Evolutionary conservation across 2,888 invertebrate species (phyloP), one percentile per base, ranked within the genome.

Genomic region (Erebia aethiops): DNA sequence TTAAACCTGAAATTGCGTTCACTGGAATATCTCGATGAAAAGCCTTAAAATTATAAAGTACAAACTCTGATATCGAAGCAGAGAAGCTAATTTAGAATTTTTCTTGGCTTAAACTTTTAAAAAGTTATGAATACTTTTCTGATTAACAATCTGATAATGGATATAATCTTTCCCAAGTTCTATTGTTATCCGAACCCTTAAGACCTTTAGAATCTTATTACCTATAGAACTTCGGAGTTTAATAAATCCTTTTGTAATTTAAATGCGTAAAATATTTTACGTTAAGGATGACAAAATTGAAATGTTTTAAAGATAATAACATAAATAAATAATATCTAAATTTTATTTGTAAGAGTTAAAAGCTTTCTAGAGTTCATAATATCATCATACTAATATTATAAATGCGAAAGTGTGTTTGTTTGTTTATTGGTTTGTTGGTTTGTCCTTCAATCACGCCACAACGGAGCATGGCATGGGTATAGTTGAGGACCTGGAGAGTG

Each of bases 121-220:
- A 71, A 77, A 73, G 71, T 76, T 77, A 72, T 67, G 67, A 77
- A 77, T 75, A 76, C 75, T 75, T 74, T 71, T 71, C 74, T 77
- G 77, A 77, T 77, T 77, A 77, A 77, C 76, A 76, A 75, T 74
- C 75, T 77, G 76, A 76, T 76, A 77, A 76, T 77, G 73, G 76
- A 72, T 73, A 69, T 75, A 74, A 77, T 76, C 76, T 74, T 63
- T 69, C 67, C 69, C 46, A 73, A 75, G 72, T 76, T 71, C 70
- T 73, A 74, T 76, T 72, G 72, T 74, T 67, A 63, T 51, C 69
- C 60, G 52, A 73, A 60, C 62, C 58, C 68, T 61, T 70, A 76
- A 70, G 71, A 72, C 74, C 66, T 68, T 68, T 72, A 21, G 67
- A 61, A 52, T 66, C 65, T 51, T 71, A 62, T 71, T 51, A 26